phyloP scores from a whole-genome alignment of 2,797 vertebrate genomes.

The Hypotaenidia philippensis region DNA sequence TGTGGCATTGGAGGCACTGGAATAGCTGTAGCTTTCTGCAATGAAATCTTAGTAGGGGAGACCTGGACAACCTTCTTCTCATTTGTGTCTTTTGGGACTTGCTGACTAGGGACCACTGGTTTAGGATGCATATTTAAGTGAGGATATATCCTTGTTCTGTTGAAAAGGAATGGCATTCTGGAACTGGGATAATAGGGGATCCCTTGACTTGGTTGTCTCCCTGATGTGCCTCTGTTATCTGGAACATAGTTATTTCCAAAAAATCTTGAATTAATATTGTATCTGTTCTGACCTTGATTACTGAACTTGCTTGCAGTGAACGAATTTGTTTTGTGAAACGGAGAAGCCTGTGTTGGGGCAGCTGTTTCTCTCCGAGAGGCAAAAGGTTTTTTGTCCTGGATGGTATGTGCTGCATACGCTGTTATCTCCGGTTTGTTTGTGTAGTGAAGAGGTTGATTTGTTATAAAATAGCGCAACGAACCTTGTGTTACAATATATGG shows the following conservation, averaged over 20 bases:
- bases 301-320: neutral
- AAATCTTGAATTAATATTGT: constrained; percentile 54
- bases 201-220: constrained; percentile 49
- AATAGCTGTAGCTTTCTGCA: constrained; percentile 42
- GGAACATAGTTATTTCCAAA: constrained; percentile 81
- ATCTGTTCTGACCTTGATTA: neutral
- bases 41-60: neutral
- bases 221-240: constrained; percentile 58
- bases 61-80: neutral
- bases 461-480: constrained; percentile 20
- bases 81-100: neutral
- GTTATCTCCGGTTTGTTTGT: constrained; percentile 73
- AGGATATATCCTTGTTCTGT: constrained; percentile 67
- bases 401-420: constrained; percentile 50
- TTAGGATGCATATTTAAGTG: constrained; percentile 32
- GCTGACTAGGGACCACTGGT: neutral
- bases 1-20: constrained; percentile 15
- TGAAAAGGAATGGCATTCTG: constrained; percentile 64
- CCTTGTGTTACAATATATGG: constrained; percentile 10
- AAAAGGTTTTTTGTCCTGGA: constrained; percentile 16
- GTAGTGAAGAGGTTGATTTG: constrained; percentile 43
- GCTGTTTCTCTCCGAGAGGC: neutral
- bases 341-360: constrained; percentile 38
- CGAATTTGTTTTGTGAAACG: constrained; percentile 19
- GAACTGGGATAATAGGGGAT: constrained; percentile 50